These are phyloP conservation scores for Squalus acanthias DNA, from an alignment of 2,797 vertebrate species.

Conservation along the genomic window DNA sequence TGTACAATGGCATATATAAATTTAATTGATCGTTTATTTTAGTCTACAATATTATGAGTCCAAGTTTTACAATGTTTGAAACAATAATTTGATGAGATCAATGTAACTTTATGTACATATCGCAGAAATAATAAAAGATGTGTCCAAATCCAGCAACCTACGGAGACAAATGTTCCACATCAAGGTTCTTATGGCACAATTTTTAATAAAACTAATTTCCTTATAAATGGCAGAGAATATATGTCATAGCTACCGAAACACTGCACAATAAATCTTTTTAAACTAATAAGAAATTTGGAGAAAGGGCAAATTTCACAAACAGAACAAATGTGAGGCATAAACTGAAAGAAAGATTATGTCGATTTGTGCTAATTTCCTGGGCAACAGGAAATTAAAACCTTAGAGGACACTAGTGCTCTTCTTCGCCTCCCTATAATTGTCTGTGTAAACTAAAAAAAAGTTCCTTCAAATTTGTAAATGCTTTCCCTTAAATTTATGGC, in stretches of 20 bases:
- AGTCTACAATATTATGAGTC: background rate
- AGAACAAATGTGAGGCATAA: conserved; percentile 38
- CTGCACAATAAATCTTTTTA: conserved; percentile 15
- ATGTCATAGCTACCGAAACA: background rate
- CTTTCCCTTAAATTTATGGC: background rate
- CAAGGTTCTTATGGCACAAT: background rate
- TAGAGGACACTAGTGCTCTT: conserved; percentile 39
- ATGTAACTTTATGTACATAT: conserved; percentile 1
- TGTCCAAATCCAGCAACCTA: background rate
- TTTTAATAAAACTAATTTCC: conserved; percentile 30
- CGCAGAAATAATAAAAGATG: background rate
- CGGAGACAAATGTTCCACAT: background rate
- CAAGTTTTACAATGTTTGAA: background rate
- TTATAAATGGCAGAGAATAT: background rate
- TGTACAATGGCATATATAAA: conserved; percentile 3
- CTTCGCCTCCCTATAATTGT: conserved; percentile 44
- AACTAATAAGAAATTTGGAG: conserved; percentile 18
- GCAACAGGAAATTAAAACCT: conserved; percentile 86
- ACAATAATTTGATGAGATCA: background rate
- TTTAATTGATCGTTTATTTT: background rate
- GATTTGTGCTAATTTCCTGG: conserved; percentile 79
- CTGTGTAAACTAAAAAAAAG: background rate
- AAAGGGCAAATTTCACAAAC: conserved; percentile 25
- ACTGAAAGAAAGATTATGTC: conserved; percentile 54
- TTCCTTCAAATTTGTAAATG: background rate